Evolutionary conservation across 2,113 vertebrate species (phyloP).

Genomic region (Meles meles): DNA sequence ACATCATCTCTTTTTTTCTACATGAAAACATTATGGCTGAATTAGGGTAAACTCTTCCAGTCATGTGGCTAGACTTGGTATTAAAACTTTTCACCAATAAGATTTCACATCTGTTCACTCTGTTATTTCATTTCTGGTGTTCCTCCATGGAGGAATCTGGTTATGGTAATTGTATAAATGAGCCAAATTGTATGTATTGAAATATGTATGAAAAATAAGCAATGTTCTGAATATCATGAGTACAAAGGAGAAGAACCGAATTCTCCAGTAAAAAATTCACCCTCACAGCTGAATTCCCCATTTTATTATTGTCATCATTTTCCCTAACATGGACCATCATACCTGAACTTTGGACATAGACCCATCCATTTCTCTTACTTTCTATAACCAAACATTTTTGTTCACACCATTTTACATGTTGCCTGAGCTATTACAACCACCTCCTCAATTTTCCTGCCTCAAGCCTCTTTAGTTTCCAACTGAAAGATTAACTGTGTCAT

Average conservation of each 20-base stretch:
- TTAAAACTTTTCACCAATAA: neutral
- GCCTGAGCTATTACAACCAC: neutral
- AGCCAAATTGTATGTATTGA: neutral
- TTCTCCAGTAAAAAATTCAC: neutral
- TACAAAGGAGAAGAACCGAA: neutral
- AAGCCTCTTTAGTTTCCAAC: neutral
- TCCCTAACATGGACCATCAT: neutral
- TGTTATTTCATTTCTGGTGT: neutral
- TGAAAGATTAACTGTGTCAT: neutral
- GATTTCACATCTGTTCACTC: neutral
- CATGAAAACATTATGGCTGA: neutral
- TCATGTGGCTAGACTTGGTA: neutral
- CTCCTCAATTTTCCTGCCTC: neutral
- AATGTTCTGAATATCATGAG: neutral
- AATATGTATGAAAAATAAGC: neutral
- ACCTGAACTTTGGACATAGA: neutral
- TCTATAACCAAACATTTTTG: neutral
- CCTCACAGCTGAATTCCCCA: neutral
- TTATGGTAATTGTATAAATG: neutral
- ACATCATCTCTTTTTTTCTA: neutral
- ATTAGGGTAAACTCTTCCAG: neutral
- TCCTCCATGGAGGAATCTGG: neutral
- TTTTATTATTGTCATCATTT: neutral
- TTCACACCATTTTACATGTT: neutral
- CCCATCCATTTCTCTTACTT: neutral